Base-by-base conservation (phyloP, 23 tunicate species). In the Styela plicata region DNA sequence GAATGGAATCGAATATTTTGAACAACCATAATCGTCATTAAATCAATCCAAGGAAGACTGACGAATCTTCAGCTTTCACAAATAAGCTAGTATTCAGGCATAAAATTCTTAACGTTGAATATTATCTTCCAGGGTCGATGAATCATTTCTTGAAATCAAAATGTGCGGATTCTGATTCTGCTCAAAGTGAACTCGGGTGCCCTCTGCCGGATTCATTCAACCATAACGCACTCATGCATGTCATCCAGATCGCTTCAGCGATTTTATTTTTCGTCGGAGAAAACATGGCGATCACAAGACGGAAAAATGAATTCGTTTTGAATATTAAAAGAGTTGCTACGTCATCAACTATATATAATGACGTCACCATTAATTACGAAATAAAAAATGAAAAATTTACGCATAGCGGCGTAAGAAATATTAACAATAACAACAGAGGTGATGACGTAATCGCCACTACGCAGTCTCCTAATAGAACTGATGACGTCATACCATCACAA, bases 171-270 rank as follows among this genome's bases (percentile, higher is more conserved):
- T 74, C 86, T 27, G 83, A 91, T 36, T 74, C 73, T 32, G 88
- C 89, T 70, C 78, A 80, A 16, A 75, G 10, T 22, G 90, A 79
- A 24, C 63, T 69, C 31, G 88, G 86, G 24, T 95, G 99, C 69
- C 99, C 99, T 35, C 82, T 95, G 34, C 99, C 99, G 28, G 70
- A 89, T 64, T 37, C 62, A 21, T 95, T 95, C 79, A 95, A 95
- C 80, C 99, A 95, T 78, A 95, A 95, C 68, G 96, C 88, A 18
- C 61, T 95, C 22, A 63, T 90, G 82, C 99, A 95, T 65, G 79
- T 90, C 31, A 76, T 89, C 1, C 88, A 86, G 62, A 73, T 75
- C 24, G 37, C 85, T 24, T 64, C 87, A 22, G 20, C 78, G 66
- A 24, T 71, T n/a, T 25, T 36, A 16, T 85, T 74, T 70, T 94